Evolutionary conservation across 2,888 invertebrate species (phyloP).

Genomic region (Pristionchus japonicus): DNA sequence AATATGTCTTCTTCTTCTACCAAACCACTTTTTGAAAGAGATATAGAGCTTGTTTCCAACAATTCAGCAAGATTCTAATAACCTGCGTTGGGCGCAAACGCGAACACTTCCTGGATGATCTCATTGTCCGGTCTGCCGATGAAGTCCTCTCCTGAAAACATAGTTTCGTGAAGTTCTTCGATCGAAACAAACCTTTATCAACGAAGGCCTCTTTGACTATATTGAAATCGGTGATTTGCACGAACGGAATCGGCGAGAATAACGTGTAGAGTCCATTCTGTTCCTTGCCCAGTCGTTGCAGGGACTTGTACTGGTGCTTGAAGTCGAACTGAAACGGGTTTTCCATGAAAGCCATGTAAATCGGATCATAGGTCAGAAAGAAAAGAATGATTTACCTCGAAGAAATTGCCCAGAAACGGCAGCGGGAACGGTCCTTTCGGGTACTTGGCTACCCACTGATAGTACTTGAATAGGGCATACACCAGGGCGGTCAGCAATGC

Average conservation of each 20-base stretch:
- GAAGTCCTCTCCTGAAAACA: constrained; percentile 11
- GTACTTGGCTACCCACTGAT: background rate
- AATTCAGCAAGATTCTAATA: no score
- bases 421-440: constrained; percentile 5
- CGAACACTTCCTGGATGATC: background rate
- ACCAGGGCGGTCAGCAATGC: background rate
- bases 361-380: no score
- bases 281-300: background rate
- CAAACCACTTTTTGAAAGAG: no score
- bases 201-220: constrained; percentile 12
- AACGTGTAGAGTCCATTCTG: background rate
- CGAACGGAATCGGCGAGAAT: constrained; percentile 18
- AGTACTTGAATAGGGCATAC: background rate
- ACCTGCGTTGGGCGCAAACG: constrained; percentile 26
- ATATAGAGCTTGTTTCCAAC: no score
- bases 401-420: background rate
- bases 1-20: no score
- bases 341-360: no score
- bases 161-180: background rate
- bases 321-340: background rate
- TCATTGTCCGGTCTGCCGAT: background rate
- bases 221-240: constrained; percentile 11
- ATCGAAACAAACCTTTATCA: background rate
- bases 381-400: background rate
- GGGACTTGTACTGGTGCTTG: constrained; percentile 2